Conservation (phyloP, 2,888 invertebrate species). For the Drosophila helvetica region DNA sequence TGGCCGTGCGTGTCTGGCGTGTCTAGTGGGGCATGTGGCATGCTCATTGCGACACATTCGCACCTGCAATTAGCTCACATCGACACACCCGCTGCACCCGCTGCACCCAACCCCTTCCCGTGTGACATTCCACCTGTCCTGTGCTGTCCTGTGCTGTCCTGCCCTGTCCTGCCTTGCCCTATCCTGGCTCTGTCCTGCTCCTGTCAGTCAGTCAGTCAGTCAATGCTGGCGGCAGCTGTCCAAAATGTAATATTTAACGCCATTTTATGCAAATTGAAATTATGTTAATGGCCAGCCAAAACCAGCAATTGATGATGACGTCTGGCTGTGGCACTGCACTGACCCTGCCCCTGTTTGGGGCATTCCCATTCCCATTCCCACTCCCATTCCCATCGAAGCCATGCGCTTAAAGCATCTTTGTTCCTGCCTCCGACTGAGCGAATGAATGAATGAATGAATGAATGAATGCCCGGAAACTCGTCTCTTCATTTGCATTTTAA, state of each 20-base stretch:
- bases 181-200: neutral
- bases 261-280: slow-evolving; percentile 79
- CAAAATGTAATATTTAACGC: slow-evolving; percentile 75
- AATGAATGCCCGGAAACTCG: slow-evolving; percentile 52
- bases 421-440: neutral
- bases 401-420: slow-evolving; percentile 32
- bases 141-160: no score
- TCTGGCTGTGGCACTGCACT: neutral
- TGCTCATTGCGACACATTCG: slow-evolving; percentile 59
- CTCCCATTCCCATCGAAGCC: no score
- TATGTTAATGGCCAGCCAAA: slow-evolving; percentile 70
- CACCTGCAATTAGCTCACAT: slow-evolving; percentile 69
- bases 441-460: slow-evolving; percentile 4
- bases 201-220: slow-evolving; percentile 39
- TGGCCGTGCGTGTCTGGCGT: slow-evolving; percentile 16
- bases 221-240: slow-evolving; percentile 51
- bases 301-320: slow-evolving; percentile 40
- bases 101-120: neutral
- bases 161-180: no score
- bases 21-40: slow-evolving; percentile 57
- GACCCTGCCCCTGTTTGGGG: neutral
- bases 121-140: no score
- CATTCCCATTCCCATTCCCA: neutral
- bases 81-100: neutral
- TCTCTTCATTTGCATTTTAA: slow-evolving; percentile 75